phyloP scores from a whole-genome alignment of 1,140 invertebrate species.

The Ladona fulva region DNA sequence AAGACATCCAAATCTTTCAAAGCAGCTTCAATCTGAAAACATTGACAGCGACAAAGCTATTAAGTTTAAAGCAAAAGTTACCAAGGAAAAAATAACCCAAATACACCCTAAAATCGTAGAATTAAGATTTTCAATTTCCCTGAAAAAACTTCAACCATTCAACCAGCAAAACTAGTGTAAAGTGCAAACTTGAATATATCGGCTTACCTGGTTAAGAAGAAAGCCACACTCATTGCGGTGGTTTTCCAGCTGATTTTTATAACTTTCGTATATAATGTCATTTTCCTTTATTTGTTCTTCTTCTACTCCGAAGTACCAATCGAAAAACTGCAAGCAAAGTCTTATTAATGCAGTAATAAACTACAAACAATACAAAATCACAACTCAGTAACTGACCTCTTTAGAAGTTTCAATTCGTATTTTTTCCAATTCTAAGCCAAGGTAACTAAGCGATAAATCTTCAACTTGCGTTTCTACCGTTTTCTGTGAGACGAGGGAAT shows the following conservation, averaged over 20 bases:
- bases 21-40: constrained; percentile 54
- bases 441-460: not conserved
- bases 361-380: not conserved
- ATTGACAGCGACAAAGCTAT: constrained; percentile 12
- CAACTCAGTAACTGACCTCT: not conserved
- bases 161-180: no score
- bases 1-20: constrained; percentile 61
- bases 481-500: not conserved
- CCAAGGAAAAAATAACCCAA: no score
- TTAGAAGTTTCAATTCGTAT: constrained; percentile 12
- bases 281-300: constrained; percentile 50
- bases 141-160: no score
- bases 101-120: no score
- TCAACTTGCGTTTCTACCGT: not conserved
- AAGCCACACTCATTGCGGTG: constrained; percentile 59
- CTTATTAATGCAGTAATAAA: constrained; percentile 14
- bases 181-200: constrained; percentile 19
- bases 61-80: constrained; percentile 23
- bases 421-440: not conserved
- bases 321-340: constrained; percentile 45
- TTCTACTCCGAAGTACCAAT: constrained; percentile 58
- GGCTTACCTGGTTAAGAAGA: constrained; percentile 50
- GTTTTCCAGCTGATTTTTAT: constrained; percentile 58
- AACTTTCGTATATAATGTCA: constrained; percentile 54
- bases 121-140: no score